Evolutionary conservation across 2,797 vertebrate species (phyloP), one percentile per base, ranked within the genome.

Genomic region (Amblyopsis hoosieri): DNA sequence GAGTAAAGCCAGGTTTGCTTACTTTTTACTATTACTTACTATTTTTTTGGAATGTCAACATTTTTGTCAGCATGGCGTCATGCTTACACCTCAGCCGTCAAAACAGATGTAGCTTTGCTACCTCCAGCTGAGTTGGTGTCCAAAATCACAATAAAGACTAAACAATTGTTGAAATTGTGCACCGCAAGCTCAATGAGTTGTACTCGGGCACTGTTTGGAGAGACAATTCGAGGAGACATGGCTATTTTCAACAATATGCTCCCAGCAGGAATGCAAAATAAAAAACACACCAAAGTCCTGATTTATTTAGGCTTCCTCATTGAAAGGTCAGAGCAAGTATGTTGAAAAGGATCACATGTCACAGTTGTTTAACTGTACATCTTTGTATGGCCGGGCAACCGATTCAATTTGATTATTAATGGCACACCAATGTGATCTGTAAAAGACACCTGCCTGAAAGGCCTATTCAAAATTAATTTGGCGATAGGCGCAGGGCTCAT

Each of bases 291-390:
- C 37, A 55, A 33, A 48, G n/a, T 59, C 45, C 49, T 66, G 33
- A 66, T 76, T 72, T 52, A 64, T 66, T 64, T 52, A 64, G 54
- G 63, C 58, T 31, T 47, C 57, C 53, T 52, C 64, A 17, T 65
- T 60, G 11, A 72, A 69, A 67, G 70, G 75, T 80, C 65, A 67
- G 46, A 46, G 49, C 14, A 54, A 80, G 66, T 78, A 61, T 51
- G 77, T 71, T 49, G 65, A 31, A 11, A 19, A 51, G 48, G 12
- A 12, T 5, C 1, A 13, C 37, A 37, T 17, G 37, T 67, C 59
- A 33, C 68, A 79, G 75, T 73, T 1, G 68, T 74, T 70, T n/a
- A 63, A 65, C 72, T 60, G 57, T 58, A 60, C 12, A 55, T 60
- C 55, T 66, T 64, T 74, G 57, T 63, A 47, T 55, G 53, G 53